These are phyloP conservation scores for Polymixis lichenea DNA, from an alignment of 2,888 invertebrate genomes.

Conservation along the genomic window DNA sequence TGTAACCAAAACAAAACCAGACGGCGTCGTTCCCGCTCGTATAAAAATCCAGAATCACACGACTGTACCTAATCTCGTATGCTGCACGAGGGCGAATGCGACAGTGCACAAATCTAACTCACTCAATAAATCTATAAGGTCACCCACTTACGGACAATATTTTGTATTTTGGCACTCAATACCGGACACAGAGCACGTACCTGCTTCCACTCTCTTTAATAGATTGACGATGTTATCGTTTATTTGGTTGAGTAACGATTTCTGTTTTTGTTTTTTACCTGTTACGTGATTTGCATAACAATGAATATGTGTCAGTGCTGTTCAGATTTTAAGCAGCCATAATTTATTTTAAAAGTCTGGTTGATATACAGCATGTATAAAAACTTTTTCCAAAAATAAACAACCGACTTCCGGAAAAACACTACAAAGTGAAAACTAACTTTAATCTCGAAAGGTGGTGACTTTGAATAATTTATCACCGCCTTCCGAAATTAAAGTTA, in stretches of 20 bases:
- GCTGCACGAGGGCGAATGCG: conserved; percentile 13
- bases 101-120: conserved; percentile 37
- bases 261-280: conserved; percentile 44
- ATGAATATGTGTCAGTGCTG: conserved; percentile 11
- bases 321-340: neutral
- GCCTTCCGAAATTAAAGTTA: no score
- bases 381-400: no score
- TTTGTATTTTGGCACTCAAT: conserved; percentile 39
- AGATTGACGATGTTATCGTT: conserved; percentile 39
- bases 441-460: no score
- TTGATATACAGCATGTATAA: neutral
- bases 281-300: conserved; percentile 23
- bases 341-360: neutral
- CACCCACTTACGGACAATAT: conserved; percentile 68
- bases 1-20: neutral
- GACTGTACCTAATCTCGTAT: conserved; percentile 25
- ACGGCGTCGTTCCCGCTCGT: neutral
- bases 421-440: no score
- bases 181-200: conserved; percentile 43
- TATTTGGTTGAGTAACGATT: conserved; percentile 47
- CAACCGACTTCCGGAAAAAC: no score
- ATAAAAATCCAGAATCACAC: neutral
- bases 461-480: no score
- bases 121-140: conserved; percentile 66
- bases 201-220: conserved; percentile 47